Evolutionary conservation across 1,140 invertebrate genomes (phyloP).

Genomic region (Drosophila parabipectinata): DNA sequence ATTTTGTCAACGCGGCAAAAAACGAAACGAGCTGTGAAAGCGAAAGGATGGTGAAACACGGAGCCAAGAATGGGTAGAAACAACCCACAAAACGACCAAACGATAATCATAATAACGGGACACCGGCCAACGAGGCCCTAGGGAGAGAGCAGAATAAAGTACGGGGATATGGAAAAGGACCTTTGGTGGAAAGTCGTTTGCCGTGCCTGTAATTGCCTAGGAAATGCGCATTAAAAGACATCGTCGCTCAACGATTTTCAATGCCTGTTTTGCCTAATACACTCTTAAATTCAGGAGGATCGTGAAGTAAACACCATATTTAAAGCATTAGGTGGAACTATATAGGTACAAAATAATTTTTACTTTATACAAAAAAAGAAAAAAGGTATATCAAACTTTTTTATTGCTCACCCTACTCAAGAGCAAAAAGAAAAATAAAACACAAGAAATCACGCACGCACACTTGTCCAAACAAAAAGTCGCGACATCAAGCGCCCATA

Average conservation of each 20-base stretch:
- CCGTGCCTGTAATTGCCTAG: constrained; percentile 66
- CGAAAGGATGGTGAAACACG: constrained; percentile 56
- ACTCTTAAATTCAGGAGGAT: background rate
- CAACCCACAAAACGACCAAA: constrained; percentile 65
- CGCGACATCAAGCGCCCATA: constrained; percentile 43
- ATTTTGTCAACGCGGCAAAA: constrained; percentile 76
- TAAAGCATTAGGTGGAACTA: too few relatives aligned
- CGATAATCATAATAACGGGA: constrained; percentile 77
- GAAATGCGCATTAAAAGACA: constrained; percentile 38
- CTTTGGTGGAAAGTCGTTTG: constrained; percentile 35
- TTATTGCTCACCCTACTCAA: background rate
- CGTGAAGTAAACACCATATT: background rate
- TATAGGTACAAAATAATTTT: too few relatives aligned
- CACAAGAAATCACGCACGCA: constrained; percentile 45
- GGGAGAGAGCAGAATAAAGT: constrained; percentile 42
- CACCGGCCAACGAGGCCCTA: constrained; percentile 65
- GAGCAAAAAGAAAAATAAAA: constrained; percentile 29
- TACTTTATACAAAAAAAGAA: too few relatives aligned
- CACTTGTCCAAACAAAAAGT: constrained; percentile 47
- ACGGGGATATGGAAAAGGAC: constrained; percentile 12
- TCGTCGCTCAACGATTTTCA: background rate
- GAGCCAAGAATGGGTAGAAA: constrained; percentile 13
- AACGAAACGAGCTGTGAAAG: constrained; percentile 70
- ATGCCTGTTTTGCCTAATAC: background rate
- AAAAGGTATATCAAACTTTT: too few relatives aligned